Evolutionary conservation across 2,797 vertebrate genomes (phyloP), one percentile per base, ranked within the genome.

Genomic region (Falco rusticolus): DNA sequence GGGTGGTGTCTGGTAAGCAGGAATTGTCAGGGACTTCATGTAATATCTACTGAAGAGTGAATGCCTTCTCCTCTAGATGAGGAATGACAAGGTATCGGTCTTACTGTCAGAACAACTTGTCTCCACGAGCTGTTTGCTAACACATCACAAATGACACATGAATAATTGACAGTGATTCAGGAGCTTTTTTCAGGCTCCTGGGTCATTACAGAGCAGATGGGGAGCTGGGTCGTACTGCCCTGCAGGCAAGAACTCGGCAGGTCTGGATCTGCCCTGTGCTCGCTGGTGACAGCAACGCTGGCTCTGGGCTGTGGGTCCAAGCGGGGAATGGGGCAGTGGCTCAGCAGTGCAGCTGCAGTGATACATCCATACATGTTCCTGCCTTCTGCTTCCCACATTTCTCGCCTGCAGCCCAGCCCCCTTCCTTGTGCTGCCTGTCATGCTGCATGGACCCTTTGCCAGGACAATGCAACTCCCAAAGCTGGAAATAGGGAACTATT

Each of bases 251-350:
- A 24, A 5, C 34, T 31, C 0, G 4, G 43, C 56, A 24, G 28
- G 10, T 15, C 45, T 33, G 41, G 65, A 4, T 61, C 33, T 81
- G 72, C 24, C 39, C 87, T 0, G 0, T 1, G 33, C 39, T 39
- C 11, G 2, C 8, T 0, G 1, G 17, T 5, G 63, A 10, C 7
- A 69, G 29, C 34, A 22, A 10, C 0, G 0, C 43, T 15, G 21
- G 48, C 59, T 61, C 26, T 0, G 2, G 69, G 61, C 33, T 39
- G 2, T 0, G 11, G 22, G 6, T 39, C 26, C 1, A 5, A 37
- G 43, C 1, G 0, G 43, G 54, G 29, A 79, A 15, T 0, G 2
- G 47, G 51, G 28, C 64, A 66, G 90, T 1, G 4, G 19, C 51
- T 59, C 61, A 17, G 45, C 5, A 5, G 3, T 1, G 2, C 4